Base-by-base conservation (phyloP, 2,888 invertebrate genomes). In the Thereva nobilitata region DNA sequence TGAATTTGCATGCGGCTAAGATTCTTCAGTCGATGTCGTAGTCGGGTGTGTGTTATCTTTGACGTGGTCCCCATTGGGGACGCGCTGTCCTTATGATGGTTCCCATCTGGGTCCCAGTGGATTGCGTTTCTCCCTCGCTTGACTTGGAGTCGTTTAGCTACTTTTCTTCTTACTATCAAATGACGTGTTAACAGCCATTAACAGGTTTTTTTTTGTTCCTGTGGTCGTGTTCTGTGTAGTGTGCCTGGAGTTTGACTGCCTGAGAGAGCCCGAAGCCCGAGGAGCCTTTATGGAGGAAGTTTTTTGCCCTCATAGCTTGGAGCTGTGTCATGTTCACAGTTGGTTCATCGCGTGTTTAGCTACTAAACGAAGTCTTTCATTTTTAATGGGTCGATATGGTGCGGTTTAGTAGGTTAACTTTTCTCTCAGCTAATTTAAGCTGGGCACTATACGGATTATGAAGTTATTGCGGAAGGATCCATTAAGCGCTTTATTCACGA, bases 181-280 rank as follows among this genome's bases (percentile, higher is more conserved):
- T 69, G 67, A 69, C 67, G 67, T 69, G 69, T 69, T 69, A 67
- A 69, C 65, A 69, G 67, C 67, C 69, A 69, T 69, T 67, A 69
- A 67, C 69, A 69, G 67, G 52, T 47, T 49, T 56, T 64, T 5
- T 64, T 44, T 54, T 64, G 45, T 45, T 56, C n/a, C 8, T 45
- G 42, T 42, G 56, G 42, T 44, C 55, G 10, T 23, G n/a, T 34
- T 7, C n/a, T 10, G 49, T 42, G 37, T 34, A n/a, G 23, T 23
- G 23, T 23, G 23, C 23, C 23, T 23, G 23, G 23, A 38, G 52
- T 64, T 42, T 54, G 35, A 44, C 57, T 57, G 53, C 53, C 38
- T 53, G 49, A 12, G 49, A 12, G 7, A 12, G 12, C 23, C 23
- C 23, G 49, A 49, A 12, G 37, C n/a, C 10, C 37, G n/a, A 4